These are phyloP conservation scores for Nasonovia ribisnigri DNA, from an alignment of 2,888 invertebrate genomes.

Conservation along the genomic window DNA sequence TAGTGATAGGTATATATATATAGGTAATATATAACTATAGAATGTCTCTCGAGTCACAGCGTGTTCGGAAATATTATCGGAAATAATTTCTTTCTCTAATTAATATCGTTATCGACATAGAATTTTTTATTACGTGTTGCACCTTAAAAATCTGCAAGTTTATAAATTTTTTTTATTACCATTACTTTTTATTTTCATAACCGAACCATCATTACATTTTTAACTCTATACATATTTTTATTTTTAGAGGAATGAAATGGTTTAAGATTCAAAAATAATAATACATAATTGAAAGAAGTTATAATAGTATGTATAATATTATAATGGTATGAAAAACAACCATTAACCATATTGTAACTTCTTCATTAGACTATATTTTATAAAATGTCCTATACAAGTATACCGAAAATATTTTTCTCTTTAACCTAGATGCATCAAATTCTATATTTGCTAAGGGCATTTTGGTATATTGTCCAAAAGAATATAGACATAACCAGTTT, in stretches of 20 bases:
- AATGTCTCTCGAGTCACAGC: too few relatives aligned
- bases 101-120: neutral
- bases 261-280: neutral
- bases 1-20: too few relatives aligned
- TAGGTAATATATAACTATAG: neutral
- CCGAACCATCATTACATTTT: neutral
- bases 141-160: neutral
- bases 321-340: neutral
- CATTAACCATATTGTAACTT: neutral
- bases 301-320: neutral
- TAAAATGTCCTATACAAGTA: neutral
- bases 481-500: neutral
- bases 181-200: neutral
- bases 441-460: neutral
- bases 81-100: neutral
- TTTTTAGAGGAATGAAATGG: neutral
- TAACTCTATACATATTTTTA: neutral
- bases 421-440: neutral
- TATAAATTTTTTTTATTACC: neutral
- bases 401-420: neutral
- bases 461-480: neutral
- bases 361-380: neutral
- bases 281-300: neutral
- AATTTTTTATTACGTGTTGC: neutral
- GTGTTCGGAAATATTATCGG: too few relatives aligned